Evolutionary conservation across 2,113 vertebrate genomes (phyloP).

Genomic region (Perca fluviatilis): DNA sequence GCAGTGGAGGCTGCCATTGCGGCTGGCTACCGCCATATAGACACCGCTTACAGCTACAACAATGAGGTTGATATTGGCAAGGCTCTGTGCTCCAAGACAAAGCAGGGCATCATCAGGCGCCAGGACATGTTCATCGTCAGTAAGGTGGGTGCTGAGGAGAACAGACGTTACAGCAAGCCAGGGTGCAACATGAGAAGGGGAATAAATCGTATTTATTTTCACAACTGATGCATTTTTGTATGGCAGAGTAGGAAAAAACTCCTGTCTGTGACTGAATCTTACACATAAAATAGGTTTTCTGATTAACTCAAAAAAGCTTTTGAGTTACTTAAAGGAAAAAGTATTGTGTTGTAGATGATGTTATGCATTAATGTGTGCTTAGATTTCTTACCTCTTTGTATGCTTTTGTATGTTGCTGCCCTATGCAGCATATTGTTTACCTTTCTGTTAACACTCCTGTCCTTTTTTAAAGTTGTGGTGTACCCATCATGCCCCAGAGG

Average conservation of each 20-base stretch:
- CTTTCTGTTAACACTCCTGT: not conserved
- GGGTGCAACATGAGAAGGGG: not conserved
- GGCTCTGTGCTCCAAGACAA: conserved; percentile 80
- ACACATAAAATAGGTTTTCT: too few species aligned
- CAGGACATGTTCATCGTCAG: conserved; percentile 85
- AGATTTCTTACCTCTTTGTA: too few species aligned
- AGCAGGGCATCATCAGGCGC: conserved; percentile 81
- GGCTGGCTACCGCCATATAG: conserved; percentile 85
- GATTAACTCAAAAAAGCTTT: too few species aligned
- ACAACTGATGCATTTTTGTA: not conserved
- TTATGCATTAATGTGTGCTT: not conserved
- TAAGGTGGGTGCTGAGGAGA: conserved; percentile 72
- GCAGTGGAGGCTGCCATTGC: conserved; percentile 83
- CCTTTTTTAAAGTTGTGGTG: conserved; percentile 75
- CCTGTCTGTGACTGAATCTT: not conserved
- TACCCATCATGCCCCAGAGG: conserved; percentile 76
- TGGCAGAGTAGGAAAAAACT: not conserved
- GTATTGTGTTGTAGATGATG: not conserved
- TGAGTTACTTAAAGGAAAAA: too few species aligned
- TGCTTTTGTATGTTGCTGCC: not conserved
- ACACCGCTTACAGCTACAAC: conserved; percentile 78
- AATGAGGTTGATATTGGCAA: conserved; percentile 82
- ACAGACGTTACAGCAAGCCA: not conserved
- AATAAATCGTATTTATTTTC: not conserved
- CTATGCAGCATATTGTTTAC: not conserved